phyloP scores from a whole-genome alignment of 2,888 invertebrate species.

The Sphinx pinastri region DNA sequence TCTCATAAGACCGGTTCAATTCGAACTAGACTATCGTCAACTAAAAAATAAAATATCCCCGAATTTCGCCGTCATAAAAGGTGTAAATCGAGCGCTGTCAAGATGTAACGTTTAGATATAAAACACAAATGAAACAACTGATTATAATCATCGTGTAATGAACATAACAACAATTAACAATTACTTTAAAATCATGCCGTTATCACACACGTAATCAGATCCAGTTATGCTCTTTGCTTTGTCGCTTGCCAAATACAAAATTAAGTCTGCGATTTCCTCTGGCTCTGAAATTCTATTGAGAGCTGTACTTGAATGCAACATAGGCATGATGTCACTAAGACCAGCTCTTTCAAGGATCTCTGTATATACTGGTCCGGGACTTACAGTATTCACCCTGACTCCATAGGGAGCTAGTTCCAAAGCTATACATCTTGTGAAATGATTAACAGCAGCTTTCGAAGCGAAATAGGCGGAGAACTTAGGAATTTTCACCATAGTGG shows the following conservation, averaged over 20 bases:
- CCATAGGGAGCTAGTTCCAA: slow-evolving; percentile 83
- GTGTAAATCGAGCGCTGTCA: too few species aligned
- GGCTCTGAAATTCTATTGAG: slow-evolving; percentile 36
- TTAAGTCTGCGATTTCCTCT: slow-evolving; percentile 45
- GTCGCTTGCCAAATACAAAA: slow-evolving; percentile 41
- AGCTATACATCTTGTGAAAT: slow-evolving; percentile 88
- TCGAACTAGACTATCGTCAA: too few species aligned
- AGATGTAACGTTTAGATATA: too few species aligned
- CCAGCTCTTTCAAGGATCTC: slow-evolving; percentile 64
- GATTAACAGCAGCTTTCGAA: slow-evolving; percentile 84
- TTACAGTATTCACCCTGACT: slow-evolving; percentile 88
- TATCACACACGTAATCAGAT: slow-evolving; percentile 40
- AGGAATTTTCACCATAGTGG: neutral
- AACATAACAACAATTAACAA: too few species aligned
- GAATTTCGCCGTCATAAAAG: too few species aligned
- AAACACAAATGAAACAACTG: too few species aligned
- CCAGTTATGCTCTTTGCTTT: slow-evolving; percentile 45
- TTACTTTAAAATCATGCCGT: too few species aligned
- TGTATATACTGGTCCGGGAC: slow-evolving; percentile 86
- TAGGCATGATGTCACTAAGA: slow-evolving; percentile 72
- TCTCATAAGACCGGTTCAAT: too few species aligned
- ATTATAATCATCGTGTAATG: too few species aligned
- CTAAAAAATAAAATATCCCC: too few species aligned
- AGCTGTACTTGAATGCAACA: slow-evolving; percentile 27
- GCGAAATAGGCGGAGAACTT: slow-evolving; percentile 53